These are phyloP conservation scores for Muschampia plurimacula DNA, from an alignment of 2,888 invertebrate genomes.

Conservation along the genomic window DNA sequence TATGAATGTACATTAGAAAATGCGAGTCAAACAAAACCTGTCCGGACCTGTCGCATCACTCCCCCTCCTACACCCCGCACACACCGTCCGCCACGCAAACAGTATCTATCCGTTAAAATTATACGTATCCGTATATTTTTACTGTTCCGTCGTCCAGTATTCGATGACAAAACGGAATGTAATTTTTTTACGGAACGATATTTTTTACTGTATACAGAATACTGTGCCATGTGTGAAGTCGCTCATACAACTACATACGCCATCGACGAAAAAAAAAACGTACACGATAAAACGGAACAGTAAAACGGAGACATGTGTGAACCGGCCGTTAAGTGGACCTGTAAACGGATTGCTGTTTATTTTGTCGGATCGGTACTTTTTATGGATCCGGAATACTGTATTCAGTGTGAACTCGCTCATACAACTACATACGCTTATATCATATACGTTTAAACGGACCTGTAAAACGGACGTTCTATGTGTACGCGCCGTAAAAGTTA, in stretches of 20 bases:
- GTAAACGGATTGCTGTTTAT: too few species aligned
- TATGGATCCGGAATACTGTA: too few species aligned
- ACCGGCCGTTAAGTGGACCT: too few species aligned
- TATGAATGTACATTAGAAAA: conserved; percentile 7
- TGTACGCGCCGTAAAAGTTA: too few species aligned
- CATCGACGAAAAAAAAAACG: conserved; percentile 40
- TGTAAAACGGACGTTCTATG: too few species aligned
- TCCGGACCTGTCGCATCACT: conserved; percentile 33
- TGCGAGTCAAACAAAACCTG: conserved; percentile 8
- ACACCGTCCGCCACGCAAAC: conserved; percentile 32
- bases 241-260: conserved; percentile 47
- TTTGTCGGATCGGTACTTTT: too few species aligned
- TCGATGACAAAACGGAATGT: conserved; percentile 48
- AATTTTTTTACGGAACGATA: conserved; percentile 41
- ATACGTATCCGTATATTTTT: conserved; percentile 46
- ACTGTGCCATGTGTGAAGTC: conserved; percentile 46
- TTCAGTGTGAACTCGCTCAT: too few species aligned
- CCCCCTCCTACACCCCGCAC: conserved; percentile 35
- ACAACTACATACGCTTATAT: too few species aligned
- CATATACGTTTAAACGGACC: too few species aligned
- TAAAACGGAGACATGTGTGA: too few species aligned
- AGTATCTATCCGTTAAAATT: conserved; percentile 43
- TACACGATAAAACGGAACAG: neutral
- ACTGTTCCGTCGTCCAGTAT: conserved; percentile 46
- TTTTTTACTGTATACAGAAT: conserved; percentile 33